Percentiles rank a stretch among this genome's conserved stretches.
phyloP scores from a whole-genome alignment of 2,113 vertebrate species.

The Daboia siamensis region DNA sequence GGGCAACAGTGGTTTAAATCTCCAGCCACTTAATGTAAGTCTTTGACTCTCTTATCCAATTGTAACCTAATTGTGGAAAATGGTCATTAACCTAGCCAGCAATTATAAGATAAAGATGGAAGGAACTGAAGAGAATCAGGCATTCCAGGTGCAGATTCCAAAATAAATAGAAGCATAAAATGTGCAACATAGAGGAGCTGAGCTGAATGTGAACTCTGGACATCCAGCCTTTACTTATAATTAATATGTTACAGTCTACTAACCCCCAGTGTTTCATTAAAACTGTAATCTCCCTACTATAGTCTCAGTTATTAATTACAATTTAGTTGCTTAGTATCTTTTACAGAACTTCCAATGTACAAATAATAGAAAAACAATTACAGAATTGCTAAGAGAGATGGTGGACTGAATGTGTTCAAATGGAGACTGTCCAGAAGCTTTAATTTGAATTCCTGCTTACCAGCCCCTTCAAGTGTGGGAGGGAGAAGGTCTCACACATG shows the following conservation, averaged over 20 bases:
- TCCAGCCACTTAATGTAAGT: not conserved
- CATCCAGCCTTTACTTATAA: not conserved
- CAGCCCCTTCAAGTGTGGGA: not conserved
- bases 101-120: not conserved
- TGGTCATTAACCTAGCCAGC: not conserved
- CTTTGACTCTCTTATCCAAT: not conserved
- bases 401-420: not conserved
- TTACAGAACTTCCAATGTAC: not conserved
- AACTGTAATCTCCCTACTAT: not conserved
- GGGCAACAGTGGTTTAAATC: not conserved
- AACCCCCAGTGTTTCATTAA: not conserved
- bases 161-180: not conserved
- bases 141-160: not conserved
- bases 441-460: not conserved
- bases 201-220: not conserved
- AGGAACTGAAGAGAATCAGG: not conserved
- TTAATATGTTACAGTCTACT: not conserved
- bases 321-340: not conserved
- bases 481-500: not conserved
- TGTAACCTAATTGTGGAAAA: not conserved
- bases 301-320: not conserved
- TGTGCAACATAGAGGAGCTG: not conserved
- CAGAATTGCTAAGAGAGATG: not conserved
- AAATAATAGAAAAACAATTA: not conserved
- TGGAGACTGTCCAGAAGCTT: not conserved